Base-by-base conservation (phyloP, 2,113 vertebrate genomes). In the Laticauda colubrina region DNA sequence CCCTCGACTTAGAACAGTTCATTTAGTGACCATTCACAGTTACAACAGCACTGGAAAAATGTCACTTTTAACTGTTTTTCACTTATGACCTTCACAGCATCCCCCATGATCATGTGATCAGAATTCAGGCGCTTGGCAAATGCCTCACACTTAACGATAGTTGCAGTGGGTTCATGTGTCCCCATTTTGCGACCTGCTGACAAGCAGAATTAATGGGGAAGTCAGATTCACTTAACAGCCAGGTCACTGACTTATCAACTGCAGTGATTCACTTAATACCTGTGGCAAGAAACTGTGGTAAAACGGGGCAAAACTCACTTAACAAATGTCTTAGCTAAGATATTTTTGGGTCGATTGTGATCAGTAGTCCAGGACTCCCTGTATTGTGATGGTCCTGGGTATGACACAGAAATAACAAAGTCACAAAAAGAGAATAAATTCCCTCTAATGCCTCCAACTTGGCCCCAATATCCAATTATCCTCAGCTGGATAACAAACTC, bases 311-410 rank as follows among this genome's bases (percentile, higher is more conserved):
- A n/a, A 69, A 15, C 64, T 15, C 29, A n/a, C 12, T n/a, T 34
- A 14, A 15, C 64, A n/a, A 34, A n/a, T 15, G 12, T 69, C 64
- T 15, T 5, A 69, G 64, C 64, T 2, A n/a, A 15, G 61, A 69
- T n/a, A 69, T 2, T 14, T n/a, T 15, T 29, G 64, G 29, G 2
- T 29, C 61, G 12, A 12, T 14, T 64, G 61, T 14, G 26, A 1
- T n/a, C 29, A 0, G n/a, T 15, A 0, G 4, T 69, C 29, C 2
- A n/a, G 29, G 29, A 6, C 64, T 29, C 29, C 26, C 51, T 14
- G 34, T 81, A 43, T 5, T 21, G 7, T 51, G 8, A 51, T 51
- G 1, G 8, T 7, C 48, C 1, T 8, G 48, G 8, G 1, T 1
- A 9, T 51, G 48, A 51, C 48, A 51, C 48, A 51, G 9, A 51